A percentile compares a stretch with the other conserved stretches of the same genome.
Evolutionary conservation across 2,888 invertebrate species (phyloP).

Genomic region (Muschampia plurimacula): DNA sequence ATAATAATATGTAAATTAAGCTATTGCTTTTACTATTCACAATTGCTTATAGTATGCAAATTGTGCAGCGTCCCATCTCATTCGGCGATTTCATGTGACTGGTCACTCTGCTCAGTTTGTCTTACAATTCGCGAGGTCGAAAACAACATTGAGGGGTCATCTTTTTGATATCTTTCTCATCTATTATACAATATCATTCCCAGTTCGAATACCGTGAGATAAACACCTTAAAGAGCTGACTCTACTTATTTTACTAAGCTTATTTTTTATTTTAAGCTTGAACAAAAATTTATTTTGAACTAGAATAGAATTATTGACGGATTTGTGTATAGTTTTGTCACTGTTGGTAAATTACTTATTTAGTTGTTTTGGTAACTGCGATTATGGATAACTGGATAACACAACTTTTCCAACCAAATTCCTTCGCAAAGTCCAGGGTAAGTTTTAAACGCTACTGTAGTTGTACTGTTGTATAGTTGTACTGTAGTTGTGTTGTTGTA

Average conservation of each 20-base stretch:
- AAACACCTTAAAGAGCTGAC: conserved; percentile 56
- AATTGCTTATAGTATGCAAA: conserved; percentile 60
- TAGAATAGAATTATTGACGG: not conserved
- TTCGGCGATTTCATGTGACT: conserved; percentile 63
- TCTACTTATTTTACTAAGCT: not conserved
- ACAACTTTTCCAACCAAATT: conserved; percentile 76
- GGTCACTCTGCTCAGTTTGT: conserved; percentile 78
- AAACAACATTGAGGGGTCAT: conserved; percentile 70
- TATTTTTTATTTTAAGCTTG: not conserved
- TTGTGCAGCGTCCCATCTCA: conserved; percentile 55
- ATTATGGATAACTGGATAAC: conserved; percentile 82
- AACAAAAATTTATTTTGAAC: not conserved
- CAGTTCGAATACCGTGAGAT: conserved; percentile 67
- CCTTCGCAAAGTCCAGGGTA: conserved; percentile 74
- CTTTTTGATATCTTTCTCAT: conserved; percentile 72
- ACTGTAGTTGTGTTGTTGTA: not conserved
- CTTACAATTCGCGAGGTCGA: conserved; percentile 75
- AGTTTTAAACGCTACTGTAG: conserved; percentile 36
- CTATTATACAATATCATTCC: conserved; percentile 74
- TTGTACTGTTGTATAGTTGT: not conserved
- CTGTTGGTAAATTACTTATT: conserved; percentile 1
- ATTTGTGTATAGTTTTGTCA: not conserved
- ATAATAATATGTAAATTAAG: conserved; percentile 31
- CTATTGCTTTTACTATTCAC: conserved; percentile 22
- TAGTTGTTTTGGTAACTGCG: conserved; percentile 2